A percentile compares a stretch with the other conserved stretches of the same genome.
These are phyloP conservation scores for Acleris emargana DNA, from an alignment of 2,888 invertebrate genomes.

Conservation along the genomic window DNA sequence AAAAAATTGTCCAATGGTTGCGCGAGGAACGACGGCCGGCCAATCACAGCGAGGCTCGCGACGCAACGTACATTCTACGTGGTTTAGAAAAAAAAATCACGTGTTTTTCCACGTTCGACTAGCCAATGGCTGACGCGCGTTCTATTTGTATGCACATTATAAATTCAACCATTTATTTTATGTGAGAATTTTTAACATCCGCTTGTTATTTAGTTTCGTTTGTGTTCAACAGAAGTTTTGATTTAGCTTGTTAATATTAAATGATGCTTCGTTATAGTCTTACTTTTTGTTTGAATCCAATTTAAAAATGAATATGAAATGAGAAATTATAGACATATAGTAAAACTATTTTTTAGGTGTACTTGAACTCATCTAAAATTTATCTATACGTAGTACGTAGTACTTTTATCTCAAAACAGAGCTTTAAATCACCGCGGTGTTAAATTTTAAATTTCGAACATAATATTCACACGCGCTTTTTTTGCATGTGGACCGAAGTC, in stretches of 20 bases:
- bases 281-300: not conserved
- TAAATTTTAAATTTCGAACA: slow-evolving; percentile 12
- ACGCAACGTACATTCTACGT: slow-evolving; percentile 78
- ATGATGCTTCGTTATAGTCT: slow-evolving; percentile 5
- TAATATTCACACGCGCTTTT: slow-evolving; percentile 7
- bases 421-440: not conserved
- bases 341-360: too few species aligned
- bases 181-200: slow-evolving; percentile 53
- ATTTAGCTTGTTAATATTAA: slow-evolving; percentile 22
- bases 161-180: slow-evolving; percentile 59
- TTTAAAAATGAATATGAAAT: too few species aligned
- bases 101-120: slow-evolving; percentile 76
- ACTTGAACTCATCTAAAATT: too few species aligned
- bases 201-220: slow-evolving; percentile 26
- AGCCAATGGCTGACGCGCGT: slow-evolving; percentile 66
- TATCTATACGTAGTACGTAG: too few species aligned
- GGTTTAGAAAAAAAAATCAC: slow-evolving; percentile 78
- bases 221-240: slow-evolving; percentile 17
- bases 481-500: slow-evolving; percentile 24
- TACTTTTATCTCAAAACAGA: too few species aligned
- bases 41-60: slow-evolving; percentile 61
- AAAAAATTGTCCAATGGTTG: slow-evolving; percentile 77
- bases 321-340: too few species aligned
- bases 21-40: slow-evolving; percentile 53
- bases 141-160: slow-evolving; percentile 65